phyloP scores from a whole-genome alignment of 1,140 invertebrate species.

The Limonius californicus region DNA sequence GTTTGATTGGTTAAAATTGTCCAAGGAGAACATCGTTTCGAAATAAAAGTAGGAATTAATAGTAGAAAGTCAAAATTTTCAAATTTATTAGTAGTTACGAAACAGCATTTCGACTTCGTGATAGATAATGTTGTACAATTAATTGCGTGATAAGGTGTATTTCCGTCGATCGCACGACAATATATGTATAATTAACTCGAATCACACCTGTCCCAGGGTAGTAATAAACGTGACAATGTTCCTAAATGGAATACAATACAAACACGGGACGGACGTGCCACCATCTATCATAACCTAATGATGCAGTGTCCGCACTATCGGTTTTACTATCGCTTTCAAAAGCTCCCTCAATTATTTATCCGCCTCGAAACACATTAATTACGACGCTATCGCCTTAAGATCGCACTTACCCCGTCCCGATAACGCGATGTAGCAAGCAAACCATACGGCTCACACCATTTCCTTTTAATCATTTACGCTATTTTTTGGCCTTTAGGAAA shows the following conservation, averaged over 20 bases:
- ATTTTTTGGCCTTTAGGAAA: too few relatives aligned
- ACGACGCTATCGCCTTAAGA: constrained; percentile 11
- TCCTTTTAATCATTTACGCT: too few relatives aligned
- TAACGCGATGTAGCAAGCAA: background rate
- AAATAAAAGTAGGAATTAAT: too few relatives aligned
- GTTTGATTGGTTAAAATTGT: too few relatives aligned
- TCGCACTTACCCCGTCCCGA: constrained; percentile 3
- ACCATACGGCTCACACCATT: too few relatives aligned
- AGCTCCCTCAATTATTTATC: constrained; percentile 27
- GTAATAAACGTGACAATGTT: constrained; percentile 36
- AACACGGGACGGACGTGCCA: constrained; percentile 29
- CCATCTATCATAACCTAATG: constrained; percentile 41
- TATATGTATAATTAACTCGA: constrained; percentile 34
- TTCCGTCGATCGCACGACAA: constrained; percentile 29
- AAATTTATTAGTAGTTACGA: too few relatives aligned
- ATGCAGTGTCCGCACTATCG: constrained; percentile 38
- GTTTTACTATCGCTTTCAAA: constrained; percentile 36
- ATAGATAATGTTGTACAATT: background rate
- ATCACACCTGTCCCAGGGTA: constrained; percentile 36
- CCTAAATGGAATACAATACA: constrained; percentile 38
- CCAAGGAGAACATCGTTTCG: too few relatives aligned
- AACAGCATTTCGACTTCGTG: too few relatives aligned
- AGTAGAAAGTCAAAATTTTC: too few relatives aligned
- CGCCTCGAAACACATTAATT: constrained; percentile 19
- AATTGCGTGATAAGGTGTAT: constrained; percentile 2